Conservation (phyloP, 2,797 vertebrate genomes). For the Melanotaenia pygmaea region DNA sequence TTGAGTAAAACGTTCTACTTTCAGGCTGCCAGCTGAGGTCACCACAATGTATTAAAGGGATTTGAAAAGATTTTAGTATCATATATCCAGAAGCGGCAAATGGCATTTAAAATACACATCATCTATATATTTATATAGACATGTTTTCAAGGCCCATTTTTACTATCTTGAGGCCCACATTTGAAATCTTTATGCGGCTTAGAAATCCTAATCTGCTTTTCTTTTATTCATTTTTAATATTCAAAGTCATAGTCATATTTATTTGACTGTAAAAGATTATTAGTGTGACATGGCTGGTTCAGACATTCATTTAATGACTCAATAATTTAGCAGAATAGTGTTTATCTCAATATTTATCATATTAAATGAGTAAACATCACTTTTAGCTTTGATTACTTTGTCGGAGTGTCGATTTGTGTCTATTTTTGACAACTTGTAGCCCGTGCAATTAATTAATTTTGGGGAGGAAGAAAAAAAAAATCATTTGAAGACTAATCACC, state of each 20-base stretch:
- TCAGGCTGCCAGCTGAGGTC: conserved; percentile 28
- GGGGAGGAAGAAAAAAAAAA: background rate
- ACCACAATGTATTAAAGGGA: conserved; percentile 11
- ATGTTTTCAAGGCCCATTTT: conserved; percentile 18
- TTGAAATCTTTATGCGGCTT: background rate
- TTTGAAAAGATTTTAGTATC: conserved; percentile 24
- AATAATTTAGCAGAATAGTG: background rate
- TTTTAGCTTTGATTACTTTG: conserved; percentile 11
- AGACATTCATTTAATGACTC: background rate
- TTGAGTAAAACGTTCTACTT: conserved; percentile 48
- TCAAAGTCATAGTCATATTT: background rate
- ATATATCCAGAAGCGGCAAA: conserved; percentile 14
- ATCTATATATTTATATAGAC: background rate
- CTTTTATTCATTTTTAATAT: background rate
- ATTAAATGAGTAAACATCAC: conserved; percentile 22
- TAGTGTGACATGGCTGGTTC: background rate
- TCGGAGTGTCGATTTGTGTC: conserved; percentile 12
- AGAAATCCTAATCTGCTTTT: background rate
- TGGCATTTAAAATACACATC: background rate
- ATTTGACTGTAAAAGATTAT: background rate
- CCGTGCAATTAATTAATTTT: conserved; percentile 28
- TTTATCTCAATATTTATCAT: conserved; percentile 5
- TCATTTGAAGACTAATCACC: conserved; percentile 22
- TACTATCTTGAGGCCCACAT: background rate
- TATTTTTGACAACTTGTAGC: conserved; percentile 18